Conservation (phyloP, 2,113 vertebrate species). For the Cygnus atratus region DNA sequence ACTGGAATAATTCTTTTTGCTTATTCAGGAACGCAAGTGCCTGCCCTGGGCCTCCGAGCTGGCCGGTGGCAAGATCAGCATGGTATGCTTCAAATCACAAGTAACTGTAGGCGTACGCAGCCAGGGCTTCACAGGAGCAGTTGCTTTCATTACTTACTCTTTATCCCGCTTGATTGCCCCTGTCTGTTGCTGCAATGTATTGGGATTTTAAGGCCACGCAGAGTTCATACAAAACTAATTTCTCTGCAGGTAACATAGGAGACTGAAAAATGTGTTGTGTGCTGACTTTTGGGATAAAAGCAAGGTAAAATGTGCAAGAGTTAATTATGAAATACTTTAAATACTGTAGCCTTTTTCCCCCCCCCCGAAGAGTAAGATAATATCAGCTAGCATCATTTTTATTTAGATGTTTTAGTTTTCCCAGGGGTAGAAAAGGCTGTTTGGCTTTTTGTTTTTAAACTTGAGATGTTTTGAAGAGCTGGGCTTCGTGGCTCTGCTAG, state of each 20-base stretch:
- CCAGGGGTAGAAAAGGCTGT: neutral
- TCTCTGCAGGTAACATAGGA: neutral
- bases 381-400: neutral
- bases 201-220: neutral
- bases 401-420: neutral
- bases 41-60: neutral
- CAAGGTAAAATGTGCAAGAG: neutral
- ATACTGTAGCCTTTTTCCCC: neutral
- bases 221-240: neutral
- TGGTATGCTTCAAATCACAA: neutral
- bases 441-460: neutral
- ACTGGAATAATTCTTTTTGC: neutral
- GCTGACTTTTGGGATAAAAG: neutral
- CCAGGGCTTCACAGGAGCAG: neutral
- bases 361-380: neutral
- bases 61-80: neutral
- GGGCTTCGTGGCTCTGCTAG: neutral
- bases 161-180: neutral
- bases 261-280: neutral
- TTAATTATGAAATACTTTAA: neutral
- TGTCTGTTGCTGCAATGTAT: neutral
- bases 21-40: neutral
- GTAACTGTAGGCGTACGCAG: neutral
- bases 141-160: neutral
- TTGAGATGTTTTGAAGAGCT: neutral